Base-by-base conservation (phyloP, 1,140 invertebrate species). In the Orchesella cincta region DNA sequence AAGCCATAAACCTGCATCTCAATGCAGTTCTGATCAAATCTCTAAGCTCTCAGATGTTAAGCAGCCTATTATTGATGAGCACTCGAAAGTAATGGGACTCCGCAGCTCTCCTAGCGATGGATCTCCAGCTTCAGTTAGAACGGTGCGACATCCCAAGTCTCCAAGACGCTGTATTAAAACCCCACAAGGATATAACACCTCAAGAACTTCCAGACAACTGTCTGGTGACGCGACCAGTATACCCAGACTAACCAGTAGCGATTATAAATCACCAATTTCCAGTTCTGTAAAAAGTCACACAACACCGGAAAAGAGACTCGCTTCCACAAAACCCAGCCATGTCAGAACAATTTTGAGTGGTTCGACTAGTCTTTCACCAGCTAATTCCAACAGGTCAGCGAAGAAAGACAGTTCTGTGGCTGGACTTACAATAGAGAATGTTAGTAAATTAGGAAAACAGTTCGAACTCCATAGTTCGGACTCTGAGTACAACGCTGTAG, bases 1-100 rank as follows among this genome's bases (percentile, higher is more conserved):
- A 3, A 78, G 62, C 33, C 46, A 77, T 62, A 77, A 77, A 73
- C 70, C 71, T 2, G 34, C 31, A 28, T 77, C 76, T 23, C 18
- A 62, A 73, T 8, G 62, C 8, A 67, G 62, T 31, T 31, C 8
- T 23, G 62, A 67, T 29, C 62, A 67, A 14, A 3, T 67, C 8
- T 8, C 14, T 5, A 67, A 67, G 29, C 62, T 33, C n/a, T 31
- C 31, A 29, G 62, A 67, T 2, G 39, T 67, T 67, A 23, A 67
- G 12, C 26, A 33, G 8, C 31, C 62, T 46, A 8, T 46, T 12
- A 46, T 46, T 20, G 39, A 46, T 20, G 8, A 46, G 39, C 20
- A 20, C 39, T 12, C 3, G 26, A 67, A 67, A 67, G 28, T 33
- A 23, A 12, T 57, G 14, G 62, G 33, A 31, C 3, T 29, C 62